Conservation (phyloP, 2,797 vertebrate genomes). For the Hemitrygon akajei region DNA sequence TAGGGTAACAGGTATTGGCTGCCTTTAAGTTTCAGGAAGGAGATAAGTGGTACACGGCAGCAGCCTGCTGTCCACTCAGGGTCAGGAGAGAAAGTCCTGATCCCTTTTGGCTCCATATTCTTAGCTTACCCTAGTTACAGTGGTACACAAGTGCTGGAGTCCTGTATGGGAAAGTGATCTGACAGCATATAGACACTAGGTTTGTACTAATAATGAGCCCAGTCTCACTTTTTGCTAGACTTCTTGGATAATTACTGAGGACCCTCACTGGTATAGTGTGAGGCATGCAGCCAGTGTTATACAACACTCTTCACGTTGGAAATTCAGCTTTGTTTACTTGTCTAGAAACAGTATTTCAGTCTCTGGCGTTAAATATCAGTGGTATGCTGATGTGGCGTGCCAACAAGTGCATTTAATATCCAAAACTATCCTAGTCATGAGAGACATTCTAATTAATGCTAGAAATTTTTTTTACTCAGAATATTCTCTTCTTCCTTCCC, state of each 20-base stretch:
- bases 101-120: neutral
- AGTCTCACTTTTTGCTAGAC: neutral
- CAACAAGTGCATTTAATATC: neutral
- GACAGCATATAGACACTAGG: neutral
- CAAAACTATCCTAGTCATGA: neutral
- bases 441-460: neutral
- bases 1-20: too few relatives aligned
- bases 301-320: neutral
- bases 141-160: neutral
- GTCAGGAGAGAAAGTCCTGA: neutral
- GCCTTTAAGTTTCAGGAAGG: too few relatives aligned
- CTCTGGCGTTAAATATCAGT: neutral
- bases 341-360: neutral
- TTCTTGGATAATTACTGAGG: neutral
- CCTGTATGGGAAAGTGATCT: neutral
- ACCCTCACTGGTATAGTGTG: neutral
- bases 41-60: neutral
- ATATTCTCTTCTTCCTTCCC: neutral
- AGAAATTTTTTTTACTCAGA: neutral
- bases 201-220: neutral
- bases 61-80: neutral
- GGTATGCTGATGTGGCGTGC: neutral
- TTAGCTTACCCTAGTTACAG: neutral
- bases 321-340: neutral
- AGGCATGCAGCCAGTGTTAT: neutral